A percentile compares a stretch with the other conserved stretches of the same genome.
Evolutionary conservation across 2,113 vertebrate genomes (phyloP).

Genomic region (Lontra canadensis): DNA sequence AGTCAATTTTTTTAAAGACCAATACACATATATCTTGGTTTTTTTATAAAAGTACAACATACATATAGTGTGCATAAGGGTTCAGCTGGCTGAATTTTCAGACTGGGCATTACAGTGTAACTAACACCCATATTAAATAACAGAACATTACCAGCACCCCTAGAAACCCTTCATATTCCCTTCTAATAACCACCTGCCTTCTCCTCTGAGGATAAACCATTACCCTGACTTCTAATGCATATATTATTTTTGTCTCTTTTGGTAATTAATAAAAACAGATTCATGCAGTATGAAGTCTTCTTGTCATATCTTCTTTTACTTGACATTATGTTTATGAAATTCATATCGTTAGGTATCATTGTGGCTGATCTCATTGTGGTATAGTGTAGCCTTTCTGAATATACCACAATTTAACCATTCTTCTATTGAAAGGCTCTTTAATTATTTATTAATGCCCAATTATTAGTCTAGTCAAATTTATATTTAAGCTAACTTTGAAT

Average conservation of each 20-base stretch:
- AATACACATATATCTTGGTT: background rate
- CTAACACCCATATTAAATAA: background rate
- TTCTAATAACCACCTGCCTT: background rate
- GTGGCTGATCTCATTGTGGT: background rate
- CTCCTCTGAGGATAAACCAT: background rate
- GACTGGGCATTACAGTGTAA: background rate
- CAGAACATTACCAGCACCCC: background rate
- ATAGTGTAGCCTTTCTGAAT: background rate
- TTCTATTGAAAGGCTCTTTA: background rate
- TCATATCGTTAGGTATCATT: background rate
- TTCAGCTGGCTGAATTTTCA: background rate
- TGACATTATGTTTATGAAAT: background rate
- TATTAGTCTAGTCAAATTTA: constrained; percentile 16
- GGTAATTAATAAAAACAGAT: constrained; percentile 4
- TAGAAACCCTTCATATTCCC: background rate
- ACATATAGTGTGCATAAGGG: background rate
- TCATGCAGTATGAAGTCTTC: background rate
- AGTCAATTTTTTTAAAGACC: background rate
- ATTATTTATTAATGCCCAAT: constrained; percentile 27
- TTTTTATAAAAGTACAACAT: background rate
- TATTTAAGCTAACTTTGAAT: constrained; percentile 44
- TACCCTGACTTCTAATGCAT: background rate
- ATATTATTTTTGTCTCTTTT: constrained; percentile 30
- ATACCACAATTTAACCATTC: background rate
- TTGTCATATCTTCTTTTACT: background rate